Evolutionary conservation across 2,888 invertebrate species (phyloP).

Genomic region (Heliconius hortense): DNA sequence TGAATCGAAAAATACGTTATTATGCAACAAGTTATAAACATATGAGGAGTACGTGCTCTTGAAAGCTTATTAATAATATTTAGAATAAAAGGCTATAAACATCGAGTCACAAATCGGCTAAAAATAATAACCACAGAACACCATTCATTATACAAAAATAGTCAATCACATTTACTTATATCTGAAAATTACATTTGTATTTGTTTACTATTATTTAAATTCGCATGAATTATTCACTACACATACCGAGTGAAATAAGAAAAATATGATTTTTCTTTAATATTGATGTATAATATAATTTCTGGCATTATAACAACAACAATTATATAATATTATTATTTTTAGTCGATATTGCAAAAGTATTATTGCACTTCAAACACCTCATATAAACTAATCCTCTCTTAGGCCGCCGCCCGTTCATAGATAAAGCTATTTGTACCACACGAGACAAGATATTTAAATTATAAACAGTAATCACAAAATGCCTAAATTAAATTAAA

Average conservation of each 20-base stretch:
- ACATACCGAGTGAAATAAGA: background rate
- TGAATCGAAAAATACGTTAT: slow-evolving; percentile 58
- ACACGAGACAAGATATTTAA: slow-evolving; percentile 35
- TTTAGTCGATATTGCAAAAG: slow-evolving; percentile 26
- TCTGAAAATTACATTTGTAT: slow-evolving; percentile 6
- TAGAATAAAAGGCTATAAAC: slow-evolving; percentile 66
- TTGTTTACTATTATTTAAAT: slow-evolving; percentile 14
- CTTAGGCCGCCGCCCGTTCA: slow-evolving; percentile 36
- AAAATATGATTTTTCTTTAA: background rate
- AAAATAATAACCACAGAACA: slow-evolving; percentile 31
- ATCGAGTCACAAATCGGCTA: slow-evolving; percentile 59
- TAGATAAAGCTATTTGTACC: slow-evolving; percentile 47
- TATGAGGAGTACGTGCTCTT: slow-evolving; percentile 45
- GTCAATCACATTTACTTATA: slow-evolving; percentile 17
- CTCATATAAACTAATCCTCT: slow-evolving; percentile 38
- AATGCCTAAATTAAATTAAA: slow-evolving; percentile 9
- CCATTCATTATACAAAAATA: slow-evolving; percentile 7
- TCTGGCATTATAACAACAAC: slow-evolving; percentile 12
- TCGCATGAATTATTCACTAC: background rate
- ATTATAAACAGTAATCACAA: background rate
- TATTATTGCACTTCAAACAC: slow-evolving; percentile 71
- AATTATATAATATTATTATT: slow-evolving; percentile 18
- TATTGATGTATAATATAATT: background rate
- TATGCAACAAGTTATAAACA: slow-evolving; percentile 73
- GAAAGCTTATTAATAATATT: slow-evolving; percentile 61